Conservation (phyloP, 1,140 invertebrate genomes). For the Rhopalosiphum padi region DNA sequence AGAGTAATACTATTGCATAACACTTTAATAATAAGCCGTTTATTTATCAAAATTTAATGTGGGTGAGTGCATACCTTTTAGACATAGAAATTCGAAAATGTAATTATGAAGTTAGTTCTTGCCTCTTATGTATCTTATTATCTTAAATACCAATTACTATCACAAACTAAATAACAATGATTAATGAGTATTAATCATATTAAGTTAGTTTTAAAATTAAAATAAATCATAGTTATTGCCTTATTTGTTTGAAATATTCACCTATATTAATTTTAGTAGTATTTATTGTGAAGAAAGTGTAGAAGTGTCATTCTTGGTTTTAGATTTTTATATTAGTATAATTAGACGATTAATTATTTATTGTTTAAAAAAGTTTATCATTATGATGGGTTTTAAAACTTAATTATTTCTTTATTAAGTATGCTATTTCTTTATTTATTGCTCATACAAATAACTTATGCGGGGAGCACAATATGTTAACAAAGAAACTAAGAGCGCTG, state of each 20-base stretch:
- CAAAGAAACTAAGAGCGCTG: not conserved
- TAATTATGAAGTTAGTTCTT: too few relatives aligned
- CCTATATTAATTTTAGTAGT: not conserved
- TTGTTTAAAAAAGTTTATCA: too few relatives aligned
- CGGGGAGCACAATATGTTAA: not conserved
- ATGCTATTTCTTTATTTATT: not conserved
- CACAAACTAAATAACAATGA: not conserved
- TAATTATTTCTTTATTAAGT: not conserved
- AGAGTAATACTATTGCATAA: too few relatives aligned
- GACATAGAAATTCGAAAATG: too few relatives aligned
- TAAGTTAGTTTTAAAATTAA: not conserved
- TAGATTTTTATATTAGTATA: too few relatives aligned
- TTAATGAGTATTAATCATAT: not conserved
- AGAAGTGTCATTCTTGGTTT: not conserved
- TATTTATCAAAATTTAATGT: too few relatives aligned
- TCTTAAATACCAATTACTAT: not conserved
- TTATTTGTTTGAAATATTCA: not conserved
- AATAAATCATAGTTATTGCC: not conserved
- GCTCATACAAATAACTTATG: not conserved
- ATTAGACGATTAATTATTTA: too few relatives aligned
- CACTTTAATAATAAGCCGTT: too few relatives aligned
- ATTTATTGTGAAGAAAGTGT: not conserved
- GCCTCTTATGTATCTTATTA: too few relatives aligned
- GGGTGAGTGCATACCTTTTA: too few relatives aligned
- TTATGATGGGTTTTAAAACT: too few relatives aligned